These are phyloP conservation scores for Pterostichus madidus DNA, from an alignment of 2,888 invertebrate species.

Conservation along the genomic window DNA sequence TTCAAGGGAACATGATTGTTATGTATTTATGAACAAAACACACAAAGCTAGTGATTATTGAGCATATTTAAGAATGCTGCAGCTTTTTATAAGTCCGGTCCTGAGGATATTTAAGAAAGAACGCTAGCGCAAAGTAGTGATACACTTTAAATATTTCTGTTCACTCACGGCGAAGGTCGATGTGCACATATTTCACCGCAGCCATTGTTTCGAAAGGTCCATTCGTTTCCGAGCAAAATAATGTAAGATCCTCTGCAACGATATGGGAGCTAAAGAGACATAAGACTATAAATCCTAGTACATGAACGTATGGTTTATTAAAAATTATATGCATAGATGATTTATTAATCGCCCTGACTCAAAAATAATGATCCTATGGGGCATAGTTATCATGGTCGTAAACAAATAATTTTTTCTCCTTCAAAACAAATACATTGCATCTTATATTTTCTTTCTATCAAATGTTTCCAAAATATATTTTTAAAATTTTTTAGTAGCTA, in stretches of 20 bases:
- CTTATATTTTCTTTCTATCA: too few species aligned
- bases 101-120: background rate
- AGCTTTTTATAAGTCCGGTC: background rate
- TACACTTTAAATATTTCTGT: background rate
- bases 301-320: conserved; percentile 39
- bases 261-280: conserved; percentile 40
- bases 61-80: too few species aligned
- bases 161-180: conserved; percentile 28
- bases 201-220: conserved; percentile 59
- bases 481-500: too few species aligned
- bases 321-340: conserved; percentile 47
- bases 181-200: conserved; percentile 53
- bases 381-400: background rate
- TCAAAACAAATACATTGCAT: too few species aligned
- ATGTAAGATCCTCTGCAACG: conserved; percentile 35
- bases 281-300: conserved; percentile 30
- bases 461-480: too few species aligned
- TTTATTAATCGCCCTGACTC: conserved; percentile 11
- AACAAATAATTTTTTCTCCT: background rate
- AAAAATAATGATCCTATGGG: conserved; percentile 4
- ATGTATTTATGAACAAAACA: too few species aligned
- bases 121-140: background rate
- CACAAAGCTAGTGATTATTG: too few species aligned
- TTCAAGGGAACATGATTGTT: too few species aligned
- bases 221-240: conserved; percentile 51